These are phyloP conservation scores for Gari tellinella DNA, from an alignment of 2,888 invertebrate species.

Conservation along the genomic window DNA sequence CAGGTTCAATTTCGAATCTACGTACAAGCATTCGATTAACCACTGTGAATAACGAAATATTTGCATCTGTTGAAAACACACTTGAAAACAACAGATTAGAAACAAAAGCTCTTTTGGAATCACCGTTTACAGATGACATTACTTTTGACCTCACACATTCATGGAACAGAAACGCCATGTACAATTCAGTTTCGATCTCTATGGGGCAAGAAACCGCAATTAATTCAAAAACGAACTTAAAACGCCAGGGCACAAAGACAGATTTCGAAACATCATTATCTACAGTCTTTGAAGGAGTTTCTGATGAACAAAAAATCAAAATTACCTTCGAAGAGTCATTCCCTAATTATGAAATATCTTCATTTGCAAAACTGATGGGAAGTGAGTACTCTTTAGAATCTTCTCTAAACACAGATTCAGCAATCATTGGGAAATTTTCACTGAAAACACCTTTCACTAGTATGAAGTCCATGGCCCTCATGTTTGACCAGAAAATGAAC, in stretches of 20 bases:
- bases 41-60: slow-evolving; percentile 16
- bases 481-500: slow-evolving; percentile 29
- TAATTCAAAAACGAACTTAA: slow-evolving; percentile 24
- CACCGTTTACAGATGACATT: slow-evolving; percentile 40
- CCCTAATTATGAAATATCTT: slow-evolving; percentile 24
- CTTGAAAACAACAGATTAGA: slow-evolving; percentile 16
- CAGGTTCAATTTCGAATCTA: slow-evolving; percentile 17
- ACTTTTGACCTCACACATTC: slow-evolving; percentile 25
- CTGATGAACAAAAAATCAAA: slow-evolving; percentile 32
- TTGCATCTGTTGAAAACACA: slow-evolving; percentile 32
- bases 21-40: background rate
- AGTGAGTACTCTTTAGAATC: slow-evolving; percentile 33
- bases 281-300: slow-evolving; percentile 26
- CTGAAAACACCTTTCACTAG: slow-evolving; percentile 35
- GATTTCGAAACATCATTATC: slow-evolving; percentile 28
- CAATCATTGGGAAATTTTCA: slow-evolving; percentile 14
- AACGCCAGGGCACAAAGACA: background rate
- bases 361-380: slow-evolving; percentile 30
- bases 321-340: slow-evolving; percentile 14
- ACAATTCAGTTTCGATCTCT: slow-evolving; percentile 13
- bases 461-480: slow-evolving; percentile 23
- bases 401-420: slow-evolving; percentile 22
- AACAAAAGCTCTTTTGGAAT: slow-evolving; percentile 33
- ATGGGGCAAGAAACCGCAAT: slow-evolving; percentile 24
- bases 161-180: slow-evolving; percentile 28